phyloP scores from a whole-genome alignment of 1,140 invertebrate species.

The Gonatopus flavifemur region DNA sequence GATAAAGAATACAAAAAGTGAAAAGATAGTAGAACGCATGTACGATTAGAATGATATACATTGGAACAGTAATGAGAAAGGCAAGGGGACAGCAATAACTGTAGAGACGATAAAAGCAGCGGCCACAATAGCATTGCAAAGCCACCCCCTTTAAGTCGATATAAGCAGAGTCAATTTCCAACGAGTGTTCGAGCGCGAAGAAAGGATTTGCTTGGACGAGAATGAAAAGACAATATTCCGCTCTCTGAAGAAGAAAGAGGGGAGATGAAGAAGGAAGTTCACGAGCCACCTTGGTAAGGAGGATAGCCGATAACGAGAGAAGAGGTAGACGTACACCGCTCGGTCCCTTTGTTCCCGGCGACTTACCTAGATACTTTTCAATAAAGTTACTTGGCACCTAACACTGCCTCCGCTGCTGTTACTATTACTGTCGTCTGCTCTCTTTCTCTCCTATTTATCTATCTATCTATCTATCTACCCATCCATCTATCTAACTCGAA shows the following conservation, averaged over 20 bases:
- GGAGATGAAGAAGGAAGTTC: neutral
- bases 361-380: constrained; percentile 37
- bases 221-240: constrained; percentile 37
- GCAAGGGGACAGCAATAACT: too few relatives aligned
- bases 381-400: constrained; percentile 34
- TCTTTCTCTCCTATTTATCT: too few relatives aligned
- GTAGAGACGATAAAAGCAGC: constrained; percentile 17
- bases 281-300: neutral
- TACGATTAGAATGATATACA: too few relatives aligned
- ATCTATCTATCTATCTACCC: too few relatives aligned
- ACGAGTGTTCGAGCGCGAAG: constrained; percentile 32
- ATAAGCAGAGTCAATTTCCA: constrained; percentile 39
- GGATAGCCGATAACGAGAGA: neutral
- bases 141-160: constrained; percentile 32
- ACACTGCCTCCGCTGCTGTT: too few relatives aligned
- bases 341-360: constrained; percentile 24
- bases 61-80: too few relatives aligned
- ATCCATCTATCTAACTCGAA: too few relatives aligned
- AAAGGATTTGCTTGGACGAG: constrained; percentile 36
- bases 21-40: neutral
- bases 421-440: too few relatives aligned
- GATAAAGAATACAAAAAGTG: neutral
- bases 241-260: constrained; percentile 3
- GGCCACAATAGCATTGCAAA: constrained; percentile 28
- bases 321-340: constrained; percentile 3